Conservation (phyloP, 2,888 invertebrate species). For the Spisula subtruncata region DNA sequence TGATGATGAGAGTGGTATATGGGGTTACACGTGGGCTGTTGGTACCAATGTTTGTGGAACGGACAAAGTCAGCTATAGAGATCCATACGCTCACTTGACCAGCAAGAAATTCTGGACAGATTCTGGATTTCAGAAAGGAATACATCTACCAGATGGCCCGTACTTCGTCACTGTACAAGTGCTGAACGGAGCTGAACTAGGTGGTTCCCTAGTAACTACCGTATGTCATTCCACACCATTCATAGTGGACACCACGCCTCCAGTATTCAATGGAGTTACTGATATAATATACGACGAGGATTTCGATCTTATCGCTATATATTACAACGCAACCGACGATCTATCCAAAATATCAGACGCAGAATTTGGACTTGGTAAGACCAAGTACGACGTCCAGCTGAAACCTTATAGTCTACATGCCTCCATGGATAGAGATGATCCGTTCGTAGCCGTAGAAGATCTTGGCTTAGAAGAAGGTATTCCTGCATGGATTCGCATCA, state of each 20-base stretch:
- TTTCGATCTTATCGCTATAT: slow-evolving; percentile 77
- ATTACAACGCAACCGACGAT: slow-evolving; percentile 74
- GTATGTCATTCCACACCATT: slow-evolving; percentile 79
- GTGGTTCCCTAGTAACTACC: slow-evolving; percentile 79
- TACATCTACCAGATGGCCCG: slow-evolving; percentile 76
- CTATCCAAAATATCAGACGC: slow-evolving; percentile 74
- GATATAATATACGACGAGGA: slow-evolving; percentile 79
- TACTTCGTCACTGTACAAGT: slow-evolving; percentile 81
- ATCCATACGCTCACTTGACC: slow-evolving; percentile 77
- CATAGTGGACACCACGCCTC: slow-evolving; percentile 78
- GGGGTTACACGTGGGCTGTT: slow-evolving; percentile 80
- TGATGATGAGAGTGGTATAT: slow-evolving; percentile 81
- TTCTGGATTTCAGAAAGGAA: slow-evolving; percentile 74
- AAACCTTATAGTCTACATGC: slow-evolving; percentile 73
- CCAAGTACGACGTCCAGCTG: slow-evolving; percentile 77
- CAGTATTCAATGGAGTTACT: slow-evolving; percentile 72
- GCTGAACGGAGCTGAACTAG: slow-evolving; percentile 75
- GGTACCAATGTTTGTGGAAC: slow-evolving; percentile 74
- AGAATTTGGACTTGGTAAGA: slow-evolving; percentile 79
- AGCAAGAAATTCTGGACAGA: slow-evolving; percentile 79
- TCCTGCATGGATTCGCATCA: slow-evolving; percentile 79
- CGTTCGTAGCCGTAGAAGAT: slow-evolving; percentile 76
- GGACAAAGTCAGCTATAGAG: slow-evolving; percentile 70
- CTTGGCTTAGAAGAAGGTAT: slow-evolving; percentile 76
- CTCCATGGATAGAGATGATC: slow-evolving; percentile 67